phyloP scores from a whole-genome alignment of 2,888 invertebrate genomes.

The Galerucella nymphaeae region DNA sequence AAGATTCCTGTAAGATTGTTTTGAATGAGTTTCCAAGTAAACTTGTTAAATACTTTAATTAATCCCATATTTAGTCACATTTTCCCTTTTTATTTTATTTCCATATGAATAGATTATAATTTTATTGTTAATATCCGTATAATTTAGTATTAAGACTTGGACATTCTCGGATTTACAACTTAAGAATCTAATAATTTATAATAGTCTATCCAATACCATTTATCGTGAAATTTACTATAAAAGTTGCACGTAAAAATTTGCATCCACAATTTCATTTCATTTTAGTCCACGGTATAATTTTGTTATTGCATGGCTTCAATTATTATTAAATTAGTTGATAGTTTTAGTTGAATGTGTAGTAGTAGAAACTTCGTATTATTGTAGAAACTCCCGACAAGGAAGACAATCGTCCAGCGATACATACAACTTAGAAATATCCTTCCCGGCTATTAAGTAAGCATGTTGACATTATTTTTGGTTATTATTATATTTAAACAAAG shows the following conservation, averaged over 20 bases:
- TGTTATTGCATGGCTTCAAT: conserved; percentile 47
- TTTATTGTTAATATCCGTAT: too few species aligned
- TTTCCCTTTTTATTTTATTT: too few species aligned
- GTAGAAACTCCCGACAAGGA: conserved; percentile 82
- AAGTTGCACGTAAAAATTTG: background rate
- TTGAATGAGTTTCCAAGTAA: too few species aligned
- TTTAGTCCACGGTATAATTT: conserved; percentile 8
- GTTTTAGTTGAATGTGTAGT: conserved; percentile 57
- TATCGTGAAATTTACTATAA: too few species aligned
- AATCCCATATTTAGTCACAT: too few species aligned
- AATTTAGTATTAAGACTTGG: too few species aligned
- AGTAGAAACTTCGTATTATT: conserved; percentile 63
- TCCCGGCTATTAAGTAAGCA: conserved; percentile 91
- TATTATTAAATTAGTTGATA: conserved; percentile 35
- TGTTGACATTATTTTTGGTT: conserved; percentile 39
- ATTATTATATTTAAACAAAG: background rate
- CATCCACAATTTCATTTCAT: conserved; percentile 4
- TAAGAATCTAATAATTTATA: too few species aligned
- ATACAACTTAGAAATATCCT: conserved; percentile 91
- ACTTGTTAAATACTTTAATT: too few species aligned
- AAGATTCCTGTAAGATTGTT: too few species aligned
- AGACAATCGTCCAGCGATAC: conserved; percentile 90
- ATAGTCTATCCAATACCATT: too few species aligned
- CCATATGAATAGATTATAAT: too few species aligned
- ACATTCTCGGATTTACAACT: too few species aligned